Evolutionary conservation across 2,113 vertebrate genomes (phyloP).

Genomic region (Heptranchias perlo): DNA sequence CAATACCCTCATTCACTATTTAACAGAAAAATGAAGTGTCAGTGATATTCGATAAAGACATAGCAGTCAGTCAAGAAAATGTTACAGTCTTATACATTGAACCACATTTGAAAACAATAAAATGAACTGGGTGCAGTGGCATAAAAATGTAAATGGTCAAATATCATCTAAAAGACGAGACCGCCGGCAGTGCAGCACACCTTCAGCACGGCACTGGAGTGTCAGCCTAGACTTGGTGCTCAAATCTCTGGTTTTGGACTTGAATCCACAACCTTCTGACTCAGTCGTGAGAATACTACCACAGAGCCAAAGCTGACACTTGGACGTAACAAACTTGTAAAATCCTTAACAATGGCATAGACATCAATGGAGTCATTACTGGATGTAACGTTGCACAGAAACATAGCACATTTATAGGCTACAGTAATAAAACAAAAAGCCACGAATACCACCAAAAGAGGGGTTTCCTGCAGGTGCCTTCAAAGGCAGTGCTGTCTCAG

Average conservation of each 20-base stretch:
- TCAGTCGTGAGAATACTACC: not conserved
- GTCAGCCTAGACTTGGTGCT: not conserved
- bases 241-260: not conserved
- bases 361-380: not conserved
- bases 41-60: not conserved
- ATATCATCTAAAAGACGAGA: too few species aligned
- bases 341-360: not conserved
- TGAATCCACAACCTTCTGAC: not conserved
- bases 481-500: not conserved
- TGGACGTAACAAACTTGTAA: not conserved
- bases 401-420: not conserved
- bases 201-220: not conserved
- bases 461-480: not conserved
- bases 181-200: too few species aligned
- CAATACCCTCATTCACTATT: not conserved
- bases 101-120: not conserved
- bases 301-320: too few species aligned
- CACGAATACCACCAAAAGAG: not conserved
- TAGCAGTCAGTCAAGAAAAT: not conserved
- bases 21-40: not conserved
- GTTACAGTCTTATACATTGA: not conserved
- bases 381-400: not conserved
- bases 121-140: not conserved
- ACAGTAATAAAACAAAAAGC: not conserved
- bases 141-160: not conserved